A percentile compares a stretch with the other conserved stretches of the same genome.
phyloP scores from a whole-genome alignment of 2,888 invertebrate genomes.

The Asteroscopus sphinx region DNA sequence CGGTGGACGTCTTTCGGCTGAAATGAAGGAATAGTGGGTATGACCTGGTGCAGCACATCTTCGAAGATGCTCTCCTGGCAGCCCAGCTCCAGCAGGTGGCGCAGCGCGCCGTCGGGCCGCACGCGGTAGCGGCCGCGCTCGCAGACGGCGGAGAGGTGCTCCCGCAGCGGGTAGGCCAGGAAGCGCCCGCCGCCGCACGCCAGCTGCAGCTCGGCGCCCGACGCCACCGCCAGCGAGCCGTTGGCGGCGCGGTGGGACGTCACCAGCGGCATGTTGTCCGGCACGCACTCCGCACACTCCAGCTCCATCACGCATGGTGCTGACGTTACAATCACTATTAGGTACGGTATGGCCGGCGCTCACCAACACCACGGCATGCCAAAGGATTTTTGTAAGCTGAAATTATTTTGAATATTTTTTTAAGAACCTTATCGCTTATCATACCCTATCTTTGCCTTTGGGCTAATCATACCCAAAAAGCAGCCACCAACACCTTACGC shows the following conservation, averaged over 20 bases:
- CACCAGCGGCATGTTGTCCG: constrained; percentile 85
- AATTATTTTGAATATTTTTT: no score
- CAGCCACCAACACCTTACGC: no score
- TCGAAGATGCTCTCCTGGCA: constrained; percentile 84
- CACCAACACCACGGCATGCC: no score
- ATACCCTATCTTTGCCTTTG: no score
- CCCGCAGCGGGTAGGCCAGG: constrained; percentile 73
- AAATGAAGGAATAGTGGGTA: not conserved
- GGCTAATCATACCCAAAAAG: no score
- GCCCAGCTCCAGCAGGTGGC: constrained; percentile 80
- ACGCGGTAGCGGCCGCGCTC: constrained; percentile 74
- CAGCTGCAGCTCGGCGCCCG: constrained; percentile 74
- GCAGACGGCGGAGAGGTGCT: constrained; percentile 67
- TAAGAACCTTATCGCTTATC: no score
- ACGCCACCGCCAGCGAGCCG: constrained; percentile 62
- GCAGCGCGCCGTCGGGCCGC: constrained; percentile 62
- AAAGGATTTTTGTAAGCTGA: no score
- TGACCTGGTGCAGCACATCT: constrained; percentile 80
- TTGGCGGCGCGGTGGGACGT: constrained; percentile 71
- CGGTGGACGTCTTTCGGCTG: no score
- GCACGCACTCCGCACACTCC: constrained; percentile 81
- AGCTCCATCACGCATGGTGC: constrained; percentile 80
- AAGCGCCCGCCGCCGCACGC: constrained; percentile 78
- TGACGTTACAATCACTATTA: constrained; percentile 23
- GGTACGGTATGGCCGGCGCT: no score